Conservation (phyloP, 1,140 invertebrate genomes). For the Atta cephalotes region DNA sequence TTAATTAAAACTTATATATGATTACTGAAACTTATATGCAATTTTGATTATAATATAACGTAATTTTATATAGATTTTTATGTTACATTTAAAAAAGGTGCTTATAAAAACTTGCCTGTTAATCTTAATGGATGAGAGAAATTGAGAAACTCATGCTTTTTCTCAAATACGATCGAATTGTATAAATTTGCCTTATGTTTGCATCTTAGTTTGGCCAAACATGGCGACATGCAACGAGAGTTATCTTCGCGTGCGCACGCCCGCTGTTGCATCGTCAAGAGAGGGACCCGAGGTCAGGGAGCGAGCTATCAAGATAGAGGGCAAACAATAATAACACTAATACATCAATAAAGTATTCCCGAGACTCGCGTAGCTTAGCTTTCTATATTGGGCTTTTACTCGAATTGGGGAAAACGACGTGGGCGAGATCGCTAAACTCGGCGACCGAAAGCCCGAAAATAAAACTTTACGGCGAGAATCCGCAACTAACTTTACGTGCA, state of each 20-base stretch:
- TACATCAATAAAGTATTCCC: constrained; percentile 54
- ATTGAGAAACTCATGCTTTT: background rate
- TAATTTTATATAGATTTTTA: background rate
- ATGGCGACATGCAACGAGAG: background rate
- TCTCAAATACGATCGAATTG: background rate
- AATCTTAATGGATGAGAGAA: background rate
- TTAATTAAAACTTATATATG: background rate
- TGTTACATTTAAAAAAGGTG: background rate
- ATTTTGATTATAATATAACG: background rate
- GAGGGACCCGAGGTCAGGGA: constrained; percentile 64
- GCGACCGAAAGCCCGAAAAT: constrained; percentile 54
- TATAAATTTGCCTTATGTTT: constrained; percentile 4
- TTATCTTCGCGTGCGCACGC: constrained; percentile 47
- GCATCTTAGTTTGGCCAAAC: background rate
- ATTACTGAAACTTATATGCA: no score
- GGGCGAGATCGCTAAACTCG: constrained; percentile 65
- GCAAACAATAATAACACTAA: constrained; percentile 67
- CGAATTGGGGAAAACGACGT: constrained; percentile 32
- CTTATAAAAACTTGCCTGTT: background rate
- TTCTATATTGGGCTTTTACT: constrained; percentile 38
- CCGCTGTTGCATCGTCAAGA: constrained; percentile 19
- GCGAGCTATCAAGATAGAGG: constrained; percentile 66
- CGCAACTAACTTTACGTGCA: constrained; percentile 63
- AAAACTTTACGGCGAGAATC: constrained; percentile 52
- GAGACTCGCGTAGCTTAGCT: constrained; percentile 12